Evolutionary conservation across 2,888 invertebrate species (phyloP).

Genomic region (Bellardia bayeri): DNA sequence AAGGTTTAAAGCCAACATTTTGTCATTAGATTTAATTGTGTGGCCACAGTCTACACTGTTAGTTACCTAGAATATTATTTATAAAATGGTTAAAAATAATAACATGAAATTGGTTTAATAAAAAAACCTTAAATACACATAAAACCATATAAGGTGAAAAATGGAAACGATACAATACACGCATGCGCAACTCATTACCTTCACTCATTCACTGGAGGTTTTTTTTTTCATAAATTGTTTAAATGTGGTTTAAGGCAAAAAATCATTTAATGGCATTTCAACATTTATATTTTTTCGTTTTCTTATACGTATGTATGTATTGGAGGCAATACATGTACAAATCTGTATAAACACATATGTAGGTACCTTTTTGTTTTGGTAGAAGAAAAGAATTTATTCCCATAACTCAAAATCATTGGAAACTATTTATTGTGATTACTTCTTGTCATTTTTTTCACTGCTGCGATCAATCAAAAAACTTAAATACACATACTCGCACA

Average conservation of each 20-base stretch:
- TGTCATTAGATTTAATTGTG: slow-evolving; percentile 82
- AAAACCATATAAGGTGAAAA: slow-evolving; percentile 33
- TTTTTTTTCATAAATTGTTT: slow-evolving; percentile 41
- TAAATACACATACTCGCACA: background rate
- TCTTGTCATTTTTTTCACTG: slow-evolving; percentile 74
- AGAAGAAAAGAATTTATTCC: slow-evolving; percentile 76
- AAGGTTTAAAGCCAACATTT: slow-evolving; percentile 74
- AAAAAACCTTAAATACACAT: slow-evolving; percentile 18
- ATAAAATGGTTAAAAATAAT: slow-evolving; percentile 29
- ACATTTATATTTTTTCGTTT: slow-evolving; percentile 77
- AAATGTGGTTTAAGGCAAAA: slow-evolving; percentile 70
- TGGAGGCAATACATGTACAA: slow-evolving; percentile 30
- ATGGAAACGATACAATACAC: slow-evolving; percentile 59
- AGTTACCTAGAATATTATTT: slow-evolving; percentile 45
- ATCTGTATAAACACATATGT: background rate
- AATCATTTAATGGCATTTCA: slow-evolving; percentile 80
- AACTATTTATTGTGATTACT: slow-evolving; percentile 81
- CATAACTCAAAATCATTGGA: slow-evolving; percentile 82
- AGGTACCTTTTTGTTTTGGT: background rate
- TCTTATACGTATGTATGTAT: background rate
- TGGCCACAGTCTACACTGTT: slow-evolving; percentile 70
- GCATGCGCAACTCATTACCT: slow-evolving; percentile 74
- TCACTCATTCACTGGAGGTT: slow-evolving; percentile 43
- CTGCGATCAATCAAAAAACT: slow-evolving; percentile 73
- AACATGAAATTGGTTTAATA: slow-evolving; percentile 56